phyloP scores from a whole-genome alignment of 2,888 invertebrate species.

The Magallana nippona region DNA sequence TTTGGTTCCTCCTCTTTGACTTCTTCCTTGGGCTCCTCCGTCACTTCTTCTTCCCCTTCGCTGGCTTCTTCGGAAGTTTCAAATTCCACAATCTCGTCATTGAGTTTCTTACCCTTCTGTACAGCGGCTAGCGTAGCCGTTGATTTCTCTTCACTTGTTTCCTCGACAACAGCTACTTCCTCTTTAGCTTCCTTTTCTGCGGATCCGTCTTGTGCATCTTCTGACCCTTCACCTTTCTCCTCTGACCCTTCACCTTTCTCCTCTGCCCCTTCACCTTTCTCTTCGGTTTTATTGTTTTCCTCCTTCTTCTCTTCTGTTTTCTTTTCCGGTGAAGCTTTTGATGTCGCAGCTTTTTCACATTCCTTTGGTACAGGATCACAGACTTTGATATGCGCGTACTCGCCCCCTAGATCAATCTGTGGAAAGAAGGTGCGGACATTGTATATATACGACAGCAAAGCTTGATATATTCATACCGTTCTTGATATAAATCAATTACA shows the following conservation, averaged over 20 bases:
- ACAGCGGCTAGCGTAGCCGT: not conserved
- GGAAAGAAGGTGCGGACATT: not conserved
- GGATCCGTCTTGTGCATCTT: constrained; percentile 24
- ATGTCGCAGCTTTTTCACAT: constrained; percentile 1
- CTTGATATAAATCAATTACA: no score
- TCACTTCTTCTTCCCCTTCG: not conserved
- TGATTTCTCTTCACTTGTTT: not conserved
- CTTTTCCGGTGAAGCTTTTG: not conserved
- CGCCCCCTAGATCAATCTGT: not conserved
- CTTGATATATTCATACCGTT: no score
- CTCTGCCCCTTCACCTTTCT: not conserved
- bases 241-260: constrained; percentile 44
- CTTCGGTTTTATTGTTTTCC: not conserved
- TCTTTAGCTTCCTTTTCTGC: constrained; percentile 8
- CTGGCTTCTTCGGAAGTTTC: not conserved
- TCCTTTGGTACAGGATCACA: not conserved
- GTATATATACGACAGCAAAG: not conserved
- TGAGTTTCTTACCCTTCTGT: constrained; percentile 7
- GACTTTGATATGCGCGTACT: not conserved
- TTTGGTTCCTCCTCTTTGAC: constrained; percentile 31
- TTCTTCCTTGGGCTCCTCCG: constrained; percentile 35
- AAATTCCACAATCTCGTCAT: constrained; percentile 7
- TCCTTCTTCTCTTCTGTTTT: not conserved
- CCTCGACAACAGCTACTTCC: not conserved
- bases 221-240: constrained; percentile 37